Base-by-base conservation (phyloP, 2,113 vertebrate species). In the Macrotis lagotis region DNA sequence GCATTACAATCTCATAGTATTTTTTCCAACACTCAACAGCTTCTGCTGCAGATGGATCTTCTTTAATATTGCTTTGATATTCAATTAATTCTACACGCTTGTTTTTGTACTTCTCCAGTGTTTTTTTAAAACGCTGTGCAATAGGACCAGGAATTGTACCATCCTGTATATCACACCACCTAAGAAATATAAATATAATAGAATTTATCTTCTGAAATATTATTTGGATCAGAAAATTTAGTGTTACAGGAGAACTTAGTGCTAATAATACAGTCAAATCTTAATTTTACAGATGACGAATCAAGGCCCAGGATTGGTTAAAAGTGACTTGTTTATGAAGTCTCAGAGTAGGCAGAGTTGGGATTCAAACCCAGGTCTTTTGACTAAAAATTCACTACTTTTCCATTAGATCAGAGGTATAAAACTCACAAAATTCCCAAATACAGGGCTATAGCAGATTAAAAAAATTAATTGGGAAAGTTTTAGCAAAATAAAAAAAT, bases 81-180 rank as follows among this genome's bases (percentile, higher is more conserved):
- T 96, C 95, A 47, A 98, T 98, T 89, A 96, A 93, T 94, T 98
- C 98, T 1, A 98, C 95, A 51, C 91, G 93, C 89, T 98, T 98
- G 88, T 91, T 98, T 88, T 98, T 97, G 44, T 97, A 98, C 3
- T 95, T 98, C 89, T 98, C 98, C 93, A 98, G 93, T 6, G 98
- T 98, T 94, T 97, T 98, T 93, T 97, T 98, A 93, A 98, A 98
- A n/a, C 96, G 96, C n/a, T 98, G 97, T 28, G 98, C 97, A 5
- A 90, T 96, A 51, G 98, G 98, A 95, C 97, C 97, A 88, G 93
- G 94, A 94, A 98, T 96, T 44, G 97, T 98, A 96, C 98, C 98
- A 37, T 98, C 98, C 94, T 98, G 98, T 89, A 98, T 98, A 89
- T 98, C 98, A 91, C 97, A 98, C 98, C 98, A 98, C 96, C 98